Evolutionary conservation across 2,113 vertebrate genomes (phyloP).

Genomic region (Geothlypis trichas): DNA sequence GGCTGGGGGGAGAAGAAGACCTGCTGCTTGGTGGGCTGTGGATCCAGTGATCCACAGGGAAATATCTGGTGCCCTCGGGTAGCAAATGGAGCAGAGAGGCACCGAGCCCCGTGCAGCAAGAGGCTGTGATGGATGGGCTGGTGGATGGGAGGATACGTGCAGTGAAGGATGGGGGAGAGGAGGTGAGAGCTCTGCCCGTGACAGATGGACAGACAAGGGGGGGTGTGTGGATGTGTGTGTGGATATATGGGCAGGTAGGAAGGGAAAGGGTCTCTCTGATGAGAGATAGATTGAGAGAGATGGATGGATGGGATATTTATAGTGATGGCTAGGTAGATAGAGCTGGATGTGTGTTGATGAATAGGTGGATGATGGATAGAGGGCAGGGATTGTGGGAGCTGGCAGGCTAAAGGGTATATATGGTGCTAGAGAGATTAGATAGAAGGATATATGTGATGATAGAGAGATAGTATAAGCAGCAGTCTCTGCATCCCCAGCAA

Average conservation of each 20-base stretch:
- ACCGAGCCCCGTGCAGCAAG: background rate
- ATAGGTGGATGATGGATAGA: constrained; percentile 69
- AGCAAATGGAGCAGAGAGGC: background rate
- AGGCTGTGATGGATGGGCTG: background rate
- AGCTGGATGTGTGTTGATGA: constrained; percentile 63
- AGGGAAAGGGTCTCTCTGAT: constrained; percentile 34
- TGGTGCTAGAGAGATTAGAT: constrained; percentile 52
- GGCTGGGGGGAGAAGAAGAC: rapidly evolving
- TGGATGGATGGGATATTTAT: constrained; percentile 71
- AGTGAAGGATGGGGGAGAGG: background rate
- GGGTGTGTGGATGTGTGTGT: background rate
- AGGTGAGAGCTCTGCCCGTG: background rate
- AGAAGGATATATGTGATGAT: constrained; percentile 53
- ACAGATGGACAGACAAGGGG: background rate
- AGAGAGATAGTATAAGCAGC: constrained; percentile 17
- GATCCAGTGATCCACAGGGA: background rate
- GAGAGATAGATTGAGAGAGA: constrained; percentile 56
- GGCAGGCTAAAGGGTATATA: constrained; percentile 52
- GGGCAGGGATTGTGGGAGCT: constrained; percentile 49
- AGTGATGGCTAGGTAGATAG: constrained; percentile 63
- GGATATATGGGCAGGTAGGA: background rate
- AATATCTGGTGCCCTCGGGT: background rate
- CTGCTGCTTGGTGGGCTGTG: rapidly evolving
- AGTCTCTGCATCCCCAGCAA: background rate
- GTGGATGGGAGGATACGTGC: background rate